A percentile compares a stretch with the other conserved stretches of the same genome.
These are phyloP conservation scores for Pachypeltis micranthus DNA, from an alignment of 1,140 invertebrate genomes.

Conservation along the genomic window DNA sequence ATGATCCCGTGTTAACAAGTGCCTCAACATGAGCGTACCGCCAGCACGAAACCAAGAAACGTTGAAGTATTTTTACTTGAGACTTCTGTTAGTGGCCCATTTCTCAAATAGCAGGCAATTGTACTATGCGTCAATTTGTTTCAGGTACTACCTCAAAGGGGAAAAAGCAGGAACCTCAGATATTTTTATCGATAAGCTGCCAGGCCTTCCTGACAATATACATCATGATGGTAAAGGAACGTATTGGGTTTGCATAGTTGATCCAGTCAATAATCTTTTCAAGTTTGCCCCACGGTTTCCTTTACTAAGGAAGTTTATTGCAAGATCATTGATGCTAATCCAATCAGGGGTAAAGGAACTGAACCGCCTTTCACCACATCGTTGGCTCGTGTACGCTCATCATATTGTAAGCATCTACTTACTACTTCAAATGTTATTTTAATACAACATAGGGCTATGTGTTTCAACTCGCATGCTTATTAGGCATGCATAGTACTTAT, in stretches of 20 bases:
- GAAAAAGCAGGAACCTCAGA: constrained; percentile 57
- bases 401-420: constrained; percentile 38
- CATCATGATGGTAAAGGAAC: constrained; percentile 31
- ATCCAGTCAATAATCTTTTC: constrained; percentile 26
- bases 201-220: constrained; percentile 71
- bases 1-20: too few relatives aligned
- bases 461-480: too few relatives aligned
- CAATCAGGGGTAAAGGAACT: constrained; percentile 46
- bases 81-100: too few relatives aligned
- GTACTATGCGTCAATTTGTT: constrained; percentile 29
- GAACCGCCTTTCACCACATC: constrained; percentile 44
- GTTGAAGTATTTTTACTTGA: too few relatives aligned
- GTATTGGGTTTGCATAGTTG: neutral
- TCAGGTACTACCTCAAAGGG: constrained; percentile 61
- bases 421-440: neutral
- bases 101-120: too few relatives aligned
- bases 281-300: constrained; percentile 43
- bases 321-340: constrained; percentile 40
- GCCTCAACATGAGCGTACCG: too few relatives aligned
- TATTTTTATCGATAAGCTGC: constrained; percentile 62
- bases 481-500: too few relatives aligned
- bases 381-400: constrained; percentile 39
- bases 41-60: too few relatives aligned
- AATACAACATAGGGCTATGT: too few relatives aligned
- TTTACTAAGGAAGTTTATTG: constrained; percentile 45